A percentile compares a stretch with the other conserved stretches of the same genome.
Conservation (phyloP, 2,113 vertebrate species). For the Pseudorasbora parva region DNA sequence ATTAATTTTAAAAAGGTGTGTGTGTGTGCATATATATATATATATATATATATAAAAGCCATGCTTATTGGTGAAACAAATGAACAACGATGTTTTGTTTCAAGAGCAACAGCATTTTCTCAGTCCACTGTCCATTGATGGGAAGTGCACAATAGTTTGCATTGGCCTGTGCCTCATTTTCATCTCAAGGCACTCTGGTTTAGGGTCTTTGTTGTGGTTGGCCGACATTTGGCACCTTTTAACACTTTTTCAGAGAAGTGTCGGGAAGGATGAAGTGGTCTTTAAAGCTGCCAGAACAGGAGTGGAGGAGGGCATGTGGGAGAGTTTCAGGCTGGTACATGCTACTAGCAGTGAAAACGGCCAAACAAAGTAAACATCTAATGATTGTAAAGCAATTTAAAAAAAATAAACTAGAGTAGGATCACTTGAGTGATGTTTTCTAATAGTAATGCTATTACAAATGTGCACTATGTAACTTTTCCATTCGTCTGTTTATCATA, state of each 20-base stretch:
- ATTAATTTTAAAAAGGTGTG: no score
- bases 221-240: not conserved
- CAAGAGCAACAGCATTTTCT: not conserved
- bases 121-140: slow-evolving; percentile 3
- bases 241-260: slow-evolving; percentile 15
- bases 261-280: not conserved
- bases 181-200: not conserved
- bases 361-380: not conserved
- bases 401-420: not conserved
- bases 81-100: slow-evolving; percentile 17
- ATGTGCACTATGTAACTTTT: no score
- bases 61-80: not conserved
- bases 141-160: slow-evolving; percentile 17
- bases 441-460: not conserved
- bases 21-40: no score
- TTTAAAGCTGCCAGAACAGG: not conserved
- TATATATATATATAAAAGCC: not conserved
- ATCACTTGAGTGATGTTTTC: not conserved
- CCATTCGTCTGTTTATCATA: no score
- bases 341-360: not conserved
- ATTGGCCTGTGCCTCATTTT: not conserved
- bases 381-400: no score
- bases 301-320: not conserved
- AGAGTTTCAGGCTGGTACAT: not conserved
- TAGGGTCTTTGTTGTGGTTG: slow-evolving; percentile 19